Base-by-base conservation (phyloP, 30 jellyfish, hydroid and myxozoan species). In the Hydractinia symbiolongicarpus region DNA sequence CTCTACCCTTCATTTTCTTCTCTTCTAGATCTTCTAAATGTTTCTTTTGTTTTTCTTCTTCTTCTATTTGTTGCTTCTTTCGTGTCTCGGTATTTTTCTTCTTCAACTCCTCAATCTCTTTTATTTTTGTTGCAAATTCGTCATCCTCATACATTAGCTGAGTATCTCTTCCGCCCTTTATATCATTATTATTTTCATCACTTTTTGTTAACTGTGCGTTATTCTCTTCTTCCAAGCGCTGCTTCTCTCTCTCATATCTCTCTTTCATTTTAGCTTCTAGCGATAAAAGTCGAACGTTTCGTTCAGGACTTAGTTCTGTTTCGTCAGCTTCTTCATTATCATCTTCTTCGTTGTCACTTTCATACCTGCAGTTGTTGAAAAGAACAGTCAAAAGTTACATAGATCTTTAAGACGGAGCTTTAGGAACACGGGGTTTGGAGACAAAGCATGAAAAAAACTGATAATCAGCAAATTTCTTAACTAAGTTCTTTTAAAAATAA, bases 101-200 rank as follows among this genome's bases (percentile, higher is more conserved):
- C 78, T 82, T 53, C 70, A 83, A 50, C 13, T 82, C 96, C 56
- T 83, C 96, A 88, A 88, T 88, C 19, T 85, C 90, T 51, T 84
- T 72, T 87, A 88, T 78, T 85, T 71, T 71, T 58, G 44, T 20
- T n/a, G n/a, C 5, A 30, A 71, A 49, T 71, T 71, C 80, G 30
- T 64, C 74, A 64, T 51, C 74, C 9, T 64, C 74, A n/a, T 64
- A 44, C 19, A 64, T 6, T 71, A 71, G 3, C n/a, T 71, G 60
- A 20, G 30, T 30, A 54, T 19, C 53, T 9, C 60, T 54, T n/a
- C 60, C 30, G 30, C 30, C 51, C 54, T 19, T 19, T 71, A 19
- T 60, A 15, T 17, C 57, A 17, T 71, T 30, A 20, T 20, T 71
- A 9, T 9, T 7, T 13, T 13, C 74, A 15, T 71, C 80, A 15